A percentile compares a stretch with the other conserved stretches of the same genome.
Conservation (phyloP, 2,888 invertebrate genomes). For the Drosophila peninsularis region DNA sequence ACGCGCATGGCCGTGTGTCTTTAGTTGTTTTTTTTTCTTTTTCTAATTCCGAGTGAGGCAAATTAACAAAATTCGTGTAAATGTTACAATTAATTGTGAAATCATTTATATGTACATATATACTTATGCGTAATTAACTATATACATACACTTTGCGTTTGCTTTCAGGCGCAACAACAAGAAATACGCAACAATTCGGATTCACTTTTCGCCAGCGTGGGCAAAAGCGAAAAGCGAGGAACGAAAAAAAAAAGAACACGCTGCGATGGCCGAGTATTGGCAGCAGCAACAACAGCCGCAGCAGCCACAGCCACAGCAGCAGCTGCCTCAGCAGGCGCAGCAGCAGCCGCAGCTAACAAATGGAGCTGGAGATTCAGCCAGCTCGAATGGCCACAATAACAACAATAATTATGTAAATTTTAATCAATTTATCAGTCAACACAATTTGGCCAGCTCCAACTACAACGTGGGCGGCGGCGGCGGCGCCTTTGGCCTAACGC, state of each 20-base stretch:
- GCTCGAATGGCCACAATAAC: conserved; percentile 28
- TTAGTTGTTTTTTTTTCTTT: conserved; percentile 47
- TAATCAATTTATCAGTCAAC: conserved; percentile 84
- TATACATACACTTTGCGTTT: conserved; percentile 14
- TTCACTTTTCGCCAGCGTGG: conserved; percentile 57
- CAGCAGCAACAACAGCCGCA: conserved; percentile 41
- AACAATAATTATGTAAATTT: conserved; percentile 84
- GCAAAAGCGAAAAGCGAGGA: conserved; percentile 48
- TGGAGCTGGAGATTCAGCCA: conserved; percentile 26
- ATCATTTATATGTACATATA: conserved; percentile 24
- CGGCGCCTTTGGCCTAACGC: conserved; percentile 48
- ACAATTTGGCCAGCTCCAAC: conserved; percentile 68
- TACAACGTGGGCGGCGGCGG: conserved; percentile 46
- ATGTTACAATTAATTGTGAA: conserved; percentile 57
- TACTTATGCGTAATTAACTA: conserved; percentile 1
- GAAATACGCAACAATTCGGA: conserved; percentile 37
- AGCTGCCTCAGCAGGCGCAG: conserved; percentile 21
- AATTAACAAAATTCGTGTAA: conserved; percentile 56
- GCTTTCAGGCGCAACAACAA: conserved; percentile 32
- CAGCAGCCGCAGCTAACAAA: conserved; percentile 22
- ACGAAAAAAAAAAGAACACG: conserved; percentile 32
- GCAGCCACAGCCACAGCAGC: conserved; percentile 18
- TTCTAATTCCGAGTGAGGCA: conserved; percentile 30
- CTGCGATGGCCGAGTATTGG: conserved; percentile 71
- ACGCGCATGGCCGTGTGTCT: conserved; percentile 39